phyloP scores from a whole-genome alignment of 2,797 vertebrate species.

The Sebastes aleutianus region DNA sequence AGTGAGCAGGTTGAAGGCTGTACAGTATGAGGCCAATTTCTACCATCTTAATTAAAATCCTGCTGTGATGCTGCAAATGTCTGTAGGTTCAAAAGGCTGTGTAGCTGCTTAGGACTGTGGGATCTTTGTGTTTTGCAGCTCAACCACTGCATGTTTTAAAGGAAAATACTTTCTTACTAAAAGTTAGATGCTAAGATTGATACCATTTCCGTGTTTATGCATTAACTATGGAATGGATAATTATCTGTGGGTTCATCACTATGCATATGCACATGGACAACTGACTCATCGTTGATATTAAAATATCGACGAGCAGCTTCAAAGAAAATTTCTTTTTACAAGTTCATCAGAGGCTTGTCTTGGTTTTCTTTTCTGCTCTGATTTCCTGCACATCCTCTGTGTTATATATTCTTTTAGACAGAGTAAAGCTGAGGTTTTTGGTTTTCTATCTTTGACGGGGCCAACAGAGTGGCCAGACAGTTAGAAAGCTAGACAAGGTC shows the following conservation, averaged over 20 bases:
- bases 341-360: neutral
- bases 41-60: constrained; percentile 22
- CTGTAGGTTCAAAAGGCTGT: neutral
- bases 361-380: neutral
- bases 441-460: neutral
- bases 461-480: neutral
- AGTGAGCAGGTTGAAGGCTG: constrained; percentile 13
- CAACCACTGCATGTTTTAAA: neutral
- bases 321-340: neutral
- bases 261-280: neutral
- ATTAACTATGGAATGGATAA: neutral
- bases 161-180: neutral
- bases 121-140: neutral
- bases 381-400: neutral
- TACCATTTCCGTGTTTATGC: neutral
- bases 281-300: neutral
- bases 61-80: constrained; percentile 33
- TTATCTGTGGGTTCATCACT: neutral
- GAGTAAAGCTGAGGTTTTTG: neutral
- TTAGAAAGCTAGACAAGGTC: neutral
- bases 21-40: constrained; percentile 1
- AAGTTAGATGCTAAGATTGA: neutral
- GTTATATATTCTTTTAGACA: neutral
- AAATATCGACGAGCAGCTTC: neutral
- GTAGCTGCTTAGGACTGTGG: neutral